phyloP scores from a whole-genome alignment of 2,113 vertebrate genomes.

The Anthoscopus minutus region DNA sequence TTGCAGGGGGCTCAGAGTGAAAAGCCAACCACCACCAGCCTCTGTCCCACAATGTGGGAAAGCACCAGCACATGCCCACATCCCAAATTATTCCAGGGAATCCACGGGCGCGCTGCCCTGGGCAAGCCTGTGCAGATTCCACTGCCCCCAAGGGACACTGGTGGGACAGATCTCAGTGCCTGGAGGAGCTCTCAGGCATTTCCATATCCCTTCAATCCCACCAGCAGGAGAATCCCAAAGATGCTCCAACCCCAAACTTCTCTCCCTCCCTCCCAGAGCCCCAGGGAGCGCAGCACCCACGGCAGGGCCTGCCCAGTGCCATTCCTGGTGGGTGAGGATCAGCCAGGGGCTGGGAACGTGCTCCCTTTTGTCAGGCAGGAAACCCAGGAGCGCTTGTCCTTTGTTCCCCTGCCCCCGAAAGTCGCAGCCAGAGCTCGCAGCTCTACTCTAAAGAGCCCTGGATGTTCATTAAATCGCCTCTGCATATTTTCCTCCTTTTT shows the following conservation, averaged over 20 bases:
- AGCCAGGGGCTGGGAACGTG: not conserved
- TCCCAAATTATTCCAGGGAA: rapidly evolving
- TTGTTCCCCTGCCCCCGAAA: not conserved
- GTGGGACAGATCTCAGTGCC: rapidly evolving
- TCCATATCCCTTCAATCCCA: rapidly evolving
- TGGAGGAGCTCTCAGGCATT: rapidly evolving
- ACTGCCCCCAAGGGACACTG: not conserved
- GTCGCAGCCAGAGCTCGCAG: not conserved
- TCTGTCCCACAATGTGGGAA: rapidly evolving
- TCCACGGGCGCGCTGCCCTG: rapidly evolving
- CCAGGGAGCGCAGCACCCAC: rapidly evolving
- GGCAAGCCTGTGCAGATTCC: rapidly evolving
- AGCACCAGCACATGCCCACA: rapidly evolving
- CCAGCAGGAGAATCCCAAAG: not conserved
- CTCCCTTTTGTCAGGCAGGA: not conserved
- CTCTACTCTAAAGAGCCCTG: not conserved
- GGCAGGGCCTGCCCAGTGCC: rapidly evolving
- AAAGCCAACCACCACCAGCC: rapidly evolving
- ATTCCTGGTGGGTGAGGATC: not conserved
- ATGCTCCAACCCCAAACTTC: rapidly evolving
- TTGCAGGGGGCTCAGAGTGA: rapidly evolving
- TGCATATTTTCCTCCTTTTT: not conserved
- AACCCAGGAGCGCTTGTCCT: not conserved
- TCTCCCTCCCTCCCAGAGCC: rapidly evolving
- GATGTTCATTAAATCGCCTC: constrained; percentile 52